These are phyloP conservation scores for Papilio helenus DNA, from an alignment of 1,140 invertebrate genomes.

Conservation along the genomic window DNA sequence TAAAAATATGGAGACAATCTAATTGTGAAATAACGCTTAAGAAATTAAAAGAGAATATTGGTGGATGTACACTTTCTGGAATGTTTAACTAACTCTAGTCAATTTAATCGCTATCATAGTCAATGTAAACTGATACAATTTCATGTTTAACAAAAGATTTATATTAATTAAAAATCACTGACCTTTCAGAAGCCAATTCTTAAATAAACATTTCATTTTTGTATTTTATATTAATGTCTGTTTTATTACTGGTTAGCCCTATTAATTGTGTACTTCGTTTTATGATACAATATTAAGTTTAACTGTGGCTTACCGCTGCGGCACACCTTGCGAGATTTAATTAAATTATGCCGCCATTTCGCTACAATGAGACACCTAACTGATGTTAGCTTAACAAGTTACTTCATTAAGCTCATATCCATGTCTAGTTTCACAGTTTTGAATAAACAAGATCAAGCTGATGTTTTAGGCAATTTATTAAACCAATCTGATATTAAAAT, in stretches of 20 bases:
- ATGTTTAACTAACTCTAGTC: too few relatives aligned
- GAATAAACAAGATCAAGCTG: background rate
- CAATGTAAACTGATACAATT: too few relatives aligned
- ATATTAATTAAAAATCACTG: too few relatives aligned
- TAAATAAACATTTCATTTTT: background rate
- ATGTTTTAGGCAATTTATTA: slow-evolving; percentile 4
- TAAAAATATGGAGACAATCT: too few relatives aligned
- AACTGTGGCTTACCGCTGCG: slow-evolving; percentile 11
- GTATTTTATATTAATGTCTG: background rate
- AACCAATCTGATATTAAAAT: slow-evolving; percentile 21
- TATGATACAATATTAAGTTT: background rate
- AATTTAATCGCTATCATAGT: too few relatives aligned
- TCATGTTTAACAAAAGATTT: too few relatives aligned
- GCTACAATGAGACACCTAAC: slow-evolving; percentile 32
- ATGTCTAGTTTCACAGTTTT: background rate
- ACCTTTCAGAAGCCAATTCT: background rate
- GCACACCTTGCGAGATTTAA: slow-evolving; percentile 27
- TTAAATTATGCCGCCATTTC: slow-evolving; percentile 34
- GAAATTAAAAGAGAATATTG: too few relatives aligned
- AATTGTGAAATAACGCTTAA: too few relatives aligned
- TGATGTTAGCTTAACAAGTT: slow-evolving; percentile 32
- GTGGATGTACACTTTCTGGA: too few relatives aligned
- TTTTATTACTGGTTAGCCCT: background rate
- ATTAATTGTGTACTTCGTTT: background rate
- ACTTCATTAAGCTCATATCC: slow-evolving; percentile 18